Conservation (phyloP, 2,888 invertebrate species). For the Aleiodes alternator region DNA sequence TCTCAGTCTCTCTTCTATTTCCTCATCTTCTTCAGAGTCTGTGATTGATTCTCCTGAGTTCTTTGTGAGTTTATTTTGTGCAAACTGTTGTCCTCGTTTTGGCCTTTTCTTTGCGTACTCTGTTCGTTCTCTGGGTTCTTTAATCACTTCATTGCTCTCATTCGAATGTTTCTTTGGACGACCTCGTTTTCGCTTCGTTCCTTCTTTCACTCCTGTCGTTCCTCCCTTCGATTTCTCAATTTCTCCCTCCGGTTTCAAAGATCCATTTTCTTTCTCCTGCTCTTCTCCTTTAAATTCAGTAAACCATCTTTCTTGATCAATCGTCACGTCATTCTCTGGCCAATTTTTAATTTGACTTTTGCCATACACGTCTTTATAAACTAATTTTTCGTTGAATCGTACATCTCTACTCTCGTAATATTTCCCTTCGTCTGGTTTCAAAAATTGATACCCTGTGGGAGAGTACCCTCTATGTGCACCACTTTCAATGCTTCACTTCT, state of each 20-base stretch:
- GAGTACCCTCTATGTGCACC: too few relatives aligned
- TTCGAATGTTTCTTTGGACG: neutral
- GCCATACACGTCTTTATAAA: conserved; percentile 46
- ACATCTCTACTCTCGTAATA: too few relatives aligned
- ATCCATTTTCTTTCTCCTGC: neutral
- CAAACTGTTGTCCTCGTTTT: too few relatives aligned
- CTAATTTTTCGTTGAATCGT: conserved; percentile 41
- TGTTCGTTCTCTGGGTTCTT: conserved; percentile 1
- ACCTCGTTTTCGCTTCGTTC: neutral
- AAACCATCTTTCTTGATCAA: neutral
- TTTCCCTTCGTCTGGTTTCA: too few relatives aligned
- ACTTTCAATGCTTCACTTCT: neutral
- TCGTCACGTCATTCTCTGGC: conserved; percentile 1
- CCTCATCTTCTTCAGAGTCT: neutral
- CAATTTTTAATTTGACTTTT: conserved; percentile 15
- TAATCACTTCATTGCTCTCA: conserved; percentile 27
- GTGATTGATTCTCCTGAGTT: neutral
- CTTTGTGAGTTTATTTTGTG: too few relatives aligned
- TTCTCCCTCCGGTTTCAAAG: neutral
- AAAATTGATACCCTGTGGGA: too few relatives aligned
- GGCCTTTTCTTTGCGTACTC: too few relatives aligned
- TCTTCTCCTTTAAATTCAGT: conserved; percentile 15
- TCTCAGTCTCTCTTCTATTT: conserved; percentile 14
- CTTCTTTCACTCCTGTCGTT: neutral
- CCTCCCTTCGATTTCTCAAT: neutral